Percentiles rank a stretch among this genome's conserved stretches.
Evolutionary conservation across 1,140 invertebrate species (phyloP).

Genomic region (Tetramorium parvispinum): DNA sequence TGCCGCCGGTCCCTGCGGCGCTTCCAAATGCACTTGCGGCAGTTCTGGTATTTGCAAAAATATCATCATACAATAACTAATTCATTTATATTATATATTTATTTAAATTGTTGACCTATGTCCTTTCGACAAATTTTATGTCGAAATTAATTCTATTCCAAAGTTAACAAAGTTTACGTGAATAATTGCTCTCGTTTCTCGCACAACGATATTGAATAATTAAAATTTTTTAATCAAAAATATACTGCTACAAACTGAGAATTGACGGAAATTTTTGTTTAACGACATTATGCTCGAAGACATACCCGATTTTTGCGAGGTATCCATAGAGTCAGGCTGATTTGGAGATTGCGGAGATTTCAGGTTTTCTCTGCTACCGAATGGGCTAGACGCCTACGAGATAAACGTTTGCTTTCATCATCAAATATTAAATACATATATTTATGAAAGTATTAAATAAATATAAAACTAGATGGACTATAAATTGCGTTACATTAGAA

Average conservation of each 20-base stretch:
- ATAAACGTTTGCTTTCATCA: constrained; percentile 1
- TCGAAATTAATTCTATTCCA: not conserved
- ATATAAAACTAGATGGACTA: not conserved
- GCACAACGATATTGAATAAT: not conserved
- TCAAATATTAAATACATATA: constrained; percentile 3
- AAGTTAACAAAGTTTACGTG: not conserved
- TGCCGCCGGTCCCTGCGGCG: constrained; percentile 76
- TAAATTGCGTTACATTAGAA: not conserved
- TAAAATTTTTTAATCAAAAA: not conserved
- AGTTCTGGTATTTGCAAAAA: constrained; percentile 77
- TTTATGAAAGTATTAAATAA: not conserved
- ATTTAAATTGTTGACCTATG: not conserved
- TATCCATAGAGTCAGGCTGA: constrained; percentile 84
- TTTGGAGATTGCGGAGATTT: constrained; percentile 88
- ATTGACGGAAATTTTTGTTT: not conserved
- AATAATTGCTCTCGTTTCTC: not conserved
- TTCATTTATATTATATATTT: not conserved
- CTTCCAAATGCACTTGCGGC: constrained; percentile 85
- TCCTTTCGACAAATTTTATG: not conserved
- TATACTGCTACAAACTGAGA: not conserved
- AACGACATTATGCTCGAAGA: not conserved
- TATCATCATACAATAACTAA: not conserved
- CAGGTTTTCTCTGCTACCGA: constrained; percentile 92
- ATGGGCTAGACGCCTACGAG: constrained; percentile 89
- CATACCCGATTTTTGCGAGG: constrained; percentile 80